Base-by-base conservation (phyloP, 2,113 vertebrate genomes). In the Kryptolebias marmoratus region DNA sequence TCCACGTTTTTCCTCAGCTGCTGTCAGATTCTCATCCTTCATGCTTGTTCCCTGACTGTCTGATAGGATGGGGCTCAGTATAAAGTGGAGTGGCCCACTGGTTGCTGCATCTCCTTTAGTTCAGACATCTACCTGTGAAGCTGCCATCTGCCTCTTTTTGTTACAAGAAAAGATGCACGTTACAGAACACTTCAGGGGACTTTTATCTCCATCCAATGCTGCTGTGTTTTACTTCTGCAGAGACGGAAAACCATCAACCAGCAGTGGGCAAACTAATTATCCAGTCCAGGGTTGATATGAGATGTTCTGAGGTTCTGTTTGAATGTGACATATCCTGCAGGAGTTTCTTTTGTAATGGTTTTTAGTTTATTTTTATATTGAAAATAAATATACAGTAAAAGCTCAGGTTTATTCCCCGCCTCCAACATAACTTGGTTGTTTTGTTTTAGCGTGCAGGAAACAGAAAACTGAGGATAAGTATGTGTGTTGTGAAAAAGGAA, bases 221-320 rank as follows among this genome's bases (percentile, higher is more conserved):
- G 13, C 45, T 36, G n/a, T 69, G 67, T 28, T 28, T 69, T 15
- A 39, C 31, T 36, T 58, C 15, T 58, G 31, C 15, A 57, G 64
- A 72, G 56, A 62, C 62, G 58, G 13, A 61, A 66, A 15, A 31
- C 53, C 12, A 30, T 3, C 32, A 36, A 36, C 3, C 32, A 7
- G 7, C 7, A 7, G 32, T 36, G 32, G 32, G 13, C 53, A 5
- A 15, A 4, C 68, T 53, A 56, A 55, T 75, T 64, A 39, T 16
- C 45, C 2, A 18, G 47, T 68, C 53, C n/a, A 4, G 49, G 27
- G 74, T 75, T 71, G 49, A 65, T 73, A 75, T 78, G 64, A 54
- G 71, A 66, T 56, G 44, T 64, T 75, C 53, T 72, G 71, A 72
- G 64, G 50, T n/a, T 49, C 12, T 52, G 13, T 50, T 50, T n/a